These are phyloP conservation scores for Sabellastarte sp. DNA, from an alignment of 2,888 invertebrate species.

Conservation along the genomic window DNA sequence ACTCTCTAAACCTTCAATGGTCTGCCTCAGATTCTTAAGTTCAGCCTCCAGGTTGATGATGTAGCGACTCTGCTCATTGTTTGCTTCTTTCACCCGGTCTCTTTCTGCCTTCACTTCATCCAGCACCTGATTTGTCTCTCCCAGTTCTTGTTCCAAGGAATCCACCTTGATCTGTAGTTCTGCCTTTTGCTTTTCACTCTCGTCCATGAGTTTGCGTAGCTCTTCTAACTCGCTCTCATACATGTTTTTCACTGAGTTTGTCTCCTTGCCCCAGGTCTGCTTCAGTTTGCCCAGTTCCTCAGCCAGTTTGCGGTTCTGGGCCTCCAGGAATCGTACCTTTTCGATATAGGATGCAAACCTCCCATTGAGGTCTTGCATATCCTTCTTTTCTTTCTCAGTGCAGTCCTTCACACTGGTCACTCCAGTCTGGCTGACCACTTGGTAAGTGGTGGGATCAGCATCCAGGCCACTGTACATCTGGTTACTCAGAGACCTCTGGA, in stretches of 20 bases:
- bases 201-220: constrained; percentile 60
- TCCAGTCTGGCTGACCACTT: constrained; percentile 39
- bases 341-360: constrained; percentile 60
- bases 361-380: constrained; percentile 62
- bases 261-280: too few species aligned
- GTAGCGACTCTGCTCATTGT: constrained; percentile 56
- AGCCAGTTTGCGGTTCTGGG: constrained; percentile 56
- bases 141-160: constrained; percentile 58
- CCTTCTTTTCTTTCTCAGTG: constrained; percentile 62
- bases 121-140: constrained; percentile 39
- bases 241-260: constrained; percentile 52
- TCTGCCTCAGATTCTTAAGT: constrained; percentile 57
- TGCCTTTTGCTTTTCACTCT: constrained; percentile 59
- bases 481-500: too few species aligned
- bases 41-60: constrained; percentile 61
- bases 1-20: constrained; percentile 46
- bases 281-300: constrained; percentile 49
- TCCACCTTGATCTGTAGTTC: constrained; percentile 60
- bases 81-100: constrained; percentile 56
- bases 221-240: constrained; percentile 61
- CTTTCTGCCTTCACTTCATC: constrained; percentile 29
- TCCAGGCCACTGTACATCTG: too few species aligned
- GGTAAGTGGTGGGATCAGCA: too few species aligned
- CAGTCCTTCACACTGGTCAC: constrained; percentile 57
- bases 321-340: constrained; percentile 59